phyloP scores from a whole-genome alignment of 2,113 vertebrate species.

The Beaufortia kweichowensis region DNA sequence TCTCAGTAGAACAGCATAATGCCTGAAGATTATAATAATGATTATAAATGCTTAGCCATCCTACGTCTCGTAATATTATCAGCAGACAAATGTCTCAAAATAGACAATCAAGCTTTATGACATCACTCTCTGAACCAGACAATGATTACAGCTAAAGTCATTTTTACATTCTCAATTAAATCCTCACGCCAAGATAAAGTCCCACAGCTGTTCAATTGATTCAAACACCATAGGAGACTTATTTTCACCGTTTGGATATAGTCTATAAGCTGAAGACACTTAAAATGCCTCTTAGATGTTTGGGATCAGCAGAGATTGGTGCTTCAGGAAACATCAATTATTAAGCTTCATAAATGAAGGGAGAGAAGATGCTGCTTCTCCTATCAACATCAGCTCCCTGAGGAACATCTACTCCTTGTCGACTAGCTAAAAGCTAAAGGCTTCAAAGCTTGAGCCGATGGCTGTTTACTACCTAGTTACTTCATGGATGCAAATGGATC shows the following conservation, averaged over 20 bases:
- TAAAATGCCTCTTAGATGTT: constrained; percentile 55
- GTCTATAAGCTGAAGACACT: not conserved
- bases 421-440: constrained; percentile 33
- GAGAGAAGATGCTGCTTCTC: constrained; percentile 28
- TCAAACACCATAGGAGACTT: not conserved
- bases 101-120: not conserved
- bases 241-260: not conserved
- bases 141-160: not conserved
- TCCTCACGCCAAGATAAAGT: not conserved
- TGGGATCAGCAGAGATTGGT: constrained; percentile 49
- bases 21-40: not conserved
- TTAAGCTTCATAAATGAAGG: constrained; percentile 52
- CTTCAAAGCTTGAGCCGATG: constrained; percentile 16
- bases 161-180: not conserved
- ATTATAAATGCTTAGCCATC: not conserved
- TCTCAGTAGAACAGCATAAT: constrained; percentile 8
- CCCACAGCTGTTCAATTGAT: not conserved
- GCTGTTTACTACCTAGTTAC: constrained; percentile 11
- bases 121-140: not conserved
- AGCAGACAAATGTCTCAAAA: not conserved
- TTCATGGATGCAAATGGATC: constrained; percentile 33
- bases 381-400: constrained; percentile 47
- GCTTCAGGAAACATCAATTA: constrained; percentile 65
- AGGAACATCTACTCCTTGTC: constrained; percentile 32
- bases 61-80: not conserved